These are phyloP conservation scores for Tiliqua scincoides DNA, from an alignment of 2,113 vertebrate species.

Conservation along the genomic window DNA sequence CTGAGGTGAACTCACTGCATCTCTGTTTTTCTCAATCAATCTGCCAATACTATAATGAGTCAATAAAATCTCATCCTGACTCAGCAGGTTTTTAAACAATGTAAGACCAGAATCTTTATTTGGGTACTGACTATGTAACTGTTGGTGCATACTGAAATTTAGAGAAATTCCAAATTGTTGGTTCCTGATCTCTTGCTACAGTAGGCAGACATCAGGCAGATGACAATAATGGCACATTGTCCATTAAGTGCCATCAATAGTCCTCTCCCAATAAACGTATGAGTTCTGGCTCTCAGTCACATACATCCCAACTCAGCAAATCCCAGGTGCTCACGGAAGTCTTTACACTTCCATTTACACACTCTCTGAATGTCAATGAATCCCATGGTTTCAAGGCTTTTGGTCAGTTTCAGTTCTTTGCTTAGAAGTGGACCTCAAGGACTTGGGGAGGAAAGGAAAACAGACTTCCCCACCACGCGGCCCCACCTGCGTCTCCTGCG, in stretches of 20 bases:
- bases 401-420: not conserved
- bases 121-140: too few species aligned
- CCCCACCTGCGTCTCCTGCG: slow-evolving; percentile 58
- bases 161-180: not conserved
- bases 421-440: not conserved
- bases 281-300: not conserved
- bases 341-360: not conserved
- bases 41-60: too few species aligned
- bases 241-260: not conserved
- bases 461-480: not conserved
- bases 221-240: too few species aligned
- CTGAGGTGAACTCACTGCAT: too few species aligned
- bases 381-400: not conserved
- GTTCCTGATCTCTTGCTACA: not conserved
- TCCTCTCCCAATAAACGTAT: not conserved
- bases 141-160: too few species aligned
- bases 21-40: too few species aligned
- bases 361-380: not conserved
- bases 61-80: too few species aligned
- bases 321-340: not conserved
- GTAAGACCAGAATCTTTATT: too few species aligned
- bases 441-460: slow-evolving; percentile 24
- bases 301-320: not conserved
- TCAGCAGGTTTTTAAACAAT: too few species aligned
- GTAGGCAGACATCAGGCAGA: too few species aligned